These are phyloP conservation scores for Pogona vitticeps DNA, from an alignment of 2,113 vertebrate genomes.

Conservation along the genomic window DNA sequence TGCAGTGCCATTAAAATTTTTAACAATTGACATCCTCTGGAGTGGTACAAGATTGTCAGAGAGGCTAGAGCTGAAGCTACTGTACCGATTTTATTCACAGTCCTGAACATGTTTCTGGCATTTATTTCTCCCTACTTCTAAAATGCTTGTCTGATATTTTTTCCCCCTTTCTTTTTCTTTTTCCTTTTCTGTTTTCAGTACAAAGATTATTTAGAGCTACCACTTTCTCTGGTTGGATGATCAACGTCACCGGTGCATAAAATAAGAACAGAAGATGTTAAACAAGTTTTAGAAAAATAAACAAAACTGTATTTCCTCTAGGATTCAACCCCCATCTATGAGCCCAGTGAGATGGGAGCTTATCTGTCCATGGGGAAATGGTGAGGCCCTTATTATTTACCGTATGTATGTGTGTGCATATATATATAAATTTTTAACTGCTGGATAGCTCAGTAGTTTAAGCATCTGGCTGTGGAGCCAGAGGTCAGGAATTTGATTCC, in stretches of 20 bases:
- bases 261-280: not conserved
- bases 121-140: not conserved
- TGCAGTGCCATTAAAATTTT: fast-evolving
- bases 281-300: not conserved
- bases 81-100: not conserved
- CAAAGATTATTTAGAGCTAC: not conserved
- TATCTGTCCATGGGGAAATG: not conserved
- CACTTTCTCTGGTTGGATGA: not conserved
- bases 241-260: not conserved
- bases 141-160: not conserved
- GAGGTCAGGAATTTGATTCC: no score
- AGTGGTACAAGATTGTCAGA: not conserved
- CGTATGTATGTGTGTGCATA: no score
- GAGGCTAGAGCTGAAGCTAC: not conserved
- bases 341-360: not conserved
- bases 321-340: not conserved
- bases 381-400: not conserved
- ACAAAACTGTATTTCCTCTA: not conserved
- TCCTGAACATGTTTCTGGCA: not conserved
- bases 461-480: no score
- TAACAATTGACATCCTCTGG: not conserved
- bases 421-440: no score
- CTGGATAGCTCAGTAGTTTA: no score
- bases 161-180: no score
- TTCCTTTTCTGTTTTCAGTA: not conserved